Evolutionary conservation across 2,888 invertebrate species (phyloP), one percentile per base, ranked within the genome.

Genomic region (Pasiphila rectangulata): DNA sequence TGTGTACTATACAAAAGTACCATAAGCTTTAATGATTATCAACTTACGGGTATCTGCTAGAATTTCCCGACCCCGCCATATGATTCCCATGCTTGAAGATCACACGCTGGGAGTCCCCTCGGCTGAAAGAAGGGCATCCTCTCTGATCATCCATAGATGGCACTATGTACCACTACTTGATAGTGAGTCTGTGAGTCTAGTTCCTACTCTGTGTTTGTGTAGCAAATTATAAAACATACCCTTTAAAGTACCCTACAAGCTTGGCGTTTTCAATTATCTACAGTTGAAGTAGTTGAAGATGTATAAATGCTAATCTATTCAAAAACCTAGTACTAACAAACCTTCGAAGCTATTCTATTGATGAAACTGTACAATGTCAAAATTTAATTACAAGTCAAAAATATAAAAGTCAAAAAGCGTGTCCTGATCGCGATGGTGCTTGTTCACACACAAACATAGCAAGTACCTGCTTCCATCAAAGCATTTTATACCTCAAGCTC

Each of bases 21-120:
- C n/a, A n/a, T n/a, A n/a, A n/a, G n/a, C n/a, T n/a, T n/a, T n/a
- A n/a, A n/a, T n/a, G 16, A 43, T 25, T 6, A 29, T 32, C 4
- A 34, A 92, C 93, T 93, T 91, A 94, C 94, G 92, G 93, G 82
- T 91, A 93, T 90, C 93, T 91, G 70, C 92, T 90, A 69, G 92
- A 87, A 79, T 90, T 91, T 68, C 89, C 84, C 60, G 91, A 83
- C 59, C 91, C 89, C 63, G 91, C 89, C 92, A 93, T 92, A 83
- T 93, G 94, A 87, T 94, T 94, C 68, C 92, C 91, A 69, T 92
- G 91, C 76, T 92, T 91, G 90, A 92, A 94, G 82, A 94, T 90
- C 69, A 94, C 94, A 69, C 94, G 90, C 83, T 93, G 93, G 54
- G 91, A 92, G 77, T 94, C 94, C 71, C 92, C 91, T 67, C 93